phyloP scores from a whole-genome alignment of 2,888 invertebrate species.

The Helicoverpa assulta region DNA sequence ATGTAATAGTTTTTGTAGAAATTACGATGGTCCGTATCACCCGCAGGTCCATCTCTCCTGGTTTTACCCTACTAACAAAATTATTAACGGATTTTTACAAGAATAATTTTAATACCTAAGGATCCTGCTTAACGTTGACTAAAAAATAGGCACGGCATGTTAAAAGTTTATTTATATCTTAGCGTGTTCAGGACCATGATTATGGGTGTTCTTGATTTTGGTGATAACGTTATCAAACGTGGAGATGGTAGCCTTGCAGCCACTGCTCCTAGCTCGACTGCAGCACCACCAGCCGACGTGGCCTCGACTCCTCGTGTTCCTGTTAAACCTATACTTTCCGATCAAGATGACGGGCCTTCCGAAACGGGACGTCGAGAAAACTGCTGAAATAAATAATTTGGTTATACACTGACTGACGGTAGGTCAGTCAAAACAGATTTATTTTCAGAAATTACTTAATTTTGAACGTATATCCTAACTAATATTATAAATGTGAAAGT shows the following conservation, averaged over 20 bases:
- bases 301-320: constrained; percentile 41
- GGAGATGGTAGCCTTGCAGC: constrained; percentile 62
- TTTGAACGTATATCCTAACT: too few species aligned
- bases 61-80: too few species aligned
- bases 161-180: too few species aligned
- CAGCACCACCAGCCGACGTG: constrained; percentile 65
- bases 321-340: constrained; percentile 58
- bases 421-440: neutral
- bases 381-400: constrained; percentile 53
- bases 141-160: too few species aligned
- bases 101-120: too few species aligned
- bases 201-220: constrained; percentile 32
- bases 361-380: constrained; percentile 63
- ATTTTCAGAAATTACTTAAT: too few species aligned
- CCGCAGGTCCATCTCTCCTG: too few species aligned
- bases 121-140: too few species aligned
- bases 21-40: too few species aligned
- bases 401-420: neutral
- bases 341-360: constrained; percentile 69
- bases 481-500: too few species aligned
- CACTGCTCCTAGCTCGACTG: constrained; percentile 60
- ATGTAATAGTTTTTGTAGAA: too few species aligned
- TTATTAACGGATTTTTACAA: too few species aligned
- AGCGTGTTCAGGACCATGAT: constrained; percentile 26
- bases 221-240: constrained; percentile 55